Evolutionary conservation across 2,888 invertebrate species (phyloP), one percentile per base, ranked within the genome.

Genomic region (Scaptomyza reducta): DNA sequence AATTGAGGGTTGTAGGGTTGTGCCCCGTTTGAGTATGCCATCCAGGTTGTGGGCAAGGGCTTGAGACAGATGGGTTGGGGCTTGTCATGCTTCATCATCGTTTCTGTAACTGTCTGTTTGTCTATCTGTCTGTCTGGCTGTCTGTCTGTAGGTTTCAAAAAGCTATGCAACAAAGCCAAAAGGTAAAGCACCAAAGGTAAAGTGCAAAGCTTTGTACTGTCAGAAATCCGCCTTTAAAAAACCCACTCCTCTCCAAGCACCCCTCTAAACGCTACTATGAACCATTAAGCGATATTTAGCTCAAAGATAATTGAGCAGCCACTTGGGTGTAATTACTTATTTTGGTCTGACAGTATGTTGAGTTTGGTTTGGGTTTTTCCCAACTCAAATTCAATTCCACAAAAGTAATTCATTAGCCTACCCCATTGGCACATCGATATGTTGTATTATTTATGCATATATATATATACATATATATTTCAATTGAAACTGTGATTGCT

Each of bases 271-370:
- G 11, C 55, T 54, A 41, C 54, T 46, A 46, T 70, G 77, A 70
- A 79, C 84, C 87, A 87, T 85, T 87, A 88, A 80, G 81, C 80
- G 80, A 64, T 86, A 64, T 61, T 69, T 67, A 75, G 74, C 74
- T 82, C 71, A 80, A 87, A 79, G 90, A 90, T 90, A 90, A 90
- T 90, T 89, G 88, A 90, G 88, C 90, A 88, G 88, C 78, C 90
- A 89, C 90, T 89, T 83, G 90, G 89, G 90, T 84, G 70, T 90
- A 90, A 90, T 90, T 89, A 89, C 85, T 90, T 89, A 90, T 73
- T 89, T 88, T 72, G 67, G 67, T 72, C 75, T 80, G 87, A 80
- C 87, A 80, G 58, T 40, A 38, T 44, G 49, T 16, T 38, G 35
- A 0, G 11, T 25, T 27, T 22, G 7, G 13, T 64, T 68, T 72